Evolutionary conservation across 2,113 vertebrate genomes (phyloP), one percentile per base, ranked within the genome.

Genomic region (Synchiropus splendidus): DNA sequence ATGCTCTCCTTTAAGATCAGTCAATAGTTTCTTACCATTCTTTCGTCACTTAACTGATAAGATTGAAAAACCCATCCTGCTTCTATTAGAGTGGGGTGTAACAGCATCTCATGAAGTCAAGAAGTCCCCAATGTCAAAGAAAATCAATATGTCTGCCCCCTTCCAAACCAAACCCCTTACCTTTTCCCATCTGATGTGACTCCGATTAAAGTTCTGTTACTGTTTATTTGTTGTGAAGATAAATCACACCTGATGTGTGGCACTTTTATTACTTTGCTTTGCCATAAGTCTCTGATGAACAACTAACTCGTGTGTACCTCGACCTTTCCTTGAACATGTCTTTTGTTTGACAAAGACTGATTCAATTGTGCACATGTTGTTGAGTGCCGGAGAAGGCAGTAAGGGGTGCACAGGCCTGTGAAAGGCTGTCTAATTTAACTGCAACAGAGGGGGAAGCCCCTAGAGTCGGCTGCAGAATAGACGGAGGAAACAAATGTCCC

Each of bases 41-140:
- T 66, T 75, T 75, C 74, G 74, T 80, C 21, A 27, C 68, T 74
- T 54, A 43, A 51, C 48, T 72, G 72, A 80, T 70, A 70, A 71
- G 67, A 76, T 74, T 60, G 71, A 76, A 82, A 65, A 52, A 49
- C 58, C 45, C 34, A 45, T 62, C 54, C 63, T 55, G 43, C 46
- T 54, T 46, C 49, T 42, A 65, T 27, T 14, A 2, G 13, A 16
- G 54, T 41, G 55, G 60, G 58, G 60, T 72, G 51, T 62, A 61
- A 74, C 56, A 64, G 39, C 63, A 62, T 57, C 45, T 74, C 57
- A 27, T 58, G 51, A 75, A 50, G 56, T 67, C 64, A 72, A 75
- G 72, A 69, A 74, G 62, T 75, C 51, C 49, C 63, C 69, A 73
- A 74, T 74, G 79, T 77, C 65, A 9, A 75, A 43, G 51, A 64